These are phyloP conservation scores for Alentia gelatinosa DNA, from an alignment of 2,888 invertebrate genomes.

Conservation along the genomic window DNA sequence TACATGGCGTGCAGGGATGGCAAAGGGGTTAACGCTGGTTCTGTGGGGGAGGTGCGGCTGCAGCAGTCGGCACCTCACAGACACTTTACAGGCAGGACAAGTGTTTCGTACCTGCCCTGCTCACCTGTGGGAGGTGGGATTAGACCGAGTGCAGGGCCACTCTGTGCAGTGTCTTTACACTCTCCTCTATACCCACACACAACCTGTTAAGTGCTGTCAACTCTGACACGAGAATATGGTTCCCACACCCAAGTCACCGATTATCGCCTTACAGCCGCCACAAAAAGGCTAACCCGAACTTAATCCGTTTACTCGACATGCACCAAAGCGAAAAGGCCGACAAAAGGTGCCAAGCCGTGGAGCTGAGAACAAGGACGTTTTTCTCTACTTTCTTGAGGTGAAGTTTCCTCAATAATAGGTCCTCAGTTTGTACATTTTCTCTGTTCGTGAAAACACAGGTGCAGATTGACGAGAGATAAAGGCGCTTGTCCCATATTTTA, in stretches of 20 bases:
- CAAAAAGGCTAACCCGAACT: not conserved
- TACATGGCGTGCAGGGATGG: not conserved
- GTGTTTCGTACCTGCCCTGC: not conserved
- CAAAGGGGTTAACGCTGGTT: not conserved
- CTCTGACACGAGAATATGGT: conserved; percentile 35
- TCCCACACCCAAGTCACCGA: not conserved
- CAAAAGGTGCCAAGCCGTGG: too few species aligned
- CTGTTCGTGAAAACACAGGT: too few species aligned
- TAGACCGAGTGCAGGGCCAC: not conserved
- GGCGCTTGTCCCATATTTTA: too few species aligned
- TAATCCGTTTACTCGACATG: not conserved
- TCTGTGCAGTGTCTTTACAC: not conserved
- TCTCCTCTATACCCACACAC: not conserved
- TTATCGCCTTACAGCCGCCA: not conserved
- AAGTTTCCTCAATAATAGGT: too few species aligned
- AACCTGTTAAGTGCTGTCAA: not conserved
- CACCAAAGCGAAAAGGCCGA: not conserved
- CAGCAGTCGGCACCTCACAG: not conserved
- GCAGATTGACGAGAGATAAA: too few species aligned
- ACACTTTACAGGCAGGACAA: not conserved
- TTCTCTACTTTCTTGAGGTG: too few species aligned
- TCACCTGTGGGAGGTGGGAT: not conserved
- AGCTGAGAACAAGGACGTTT: too few species aligned
- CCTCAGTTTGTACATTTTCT: too few species aligned
- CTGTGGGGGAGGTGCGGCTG: not conserved